Conservation (phyloP, 2,113 vertebrate species). For the Carlito syrichta region DNA sequence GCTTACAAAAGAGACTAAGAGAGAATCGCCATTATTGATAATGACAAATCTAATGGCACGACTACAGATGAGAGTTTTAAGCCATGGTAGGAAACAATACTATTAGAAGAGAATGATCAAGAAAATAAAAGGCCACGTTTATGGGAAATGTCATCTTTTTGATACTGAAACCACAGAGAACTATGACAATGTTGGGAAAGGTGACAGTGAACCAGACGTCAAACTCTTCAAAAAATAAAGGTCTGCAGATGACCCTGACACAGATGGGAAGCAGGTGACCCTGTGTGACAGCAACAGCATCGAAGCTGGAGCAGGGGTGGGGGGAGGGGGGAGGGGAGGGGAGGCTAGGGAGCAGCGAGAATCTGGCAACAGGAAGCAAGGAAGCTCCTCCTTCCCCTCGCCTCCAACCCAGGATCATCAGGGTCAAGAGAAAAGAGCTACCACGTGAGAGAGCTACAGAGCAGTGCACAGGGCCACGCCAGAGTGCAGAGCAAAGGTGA, state of each 20-base stretch:
- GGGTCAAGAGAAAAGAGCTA: background rate
- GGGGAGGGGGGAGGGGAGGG: background rate
- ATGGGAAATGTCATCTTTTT: background rate
- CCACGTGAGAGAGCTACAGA: background rate
- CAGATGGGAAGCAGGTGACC: background rate
- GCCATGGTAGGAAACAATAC: background rate
- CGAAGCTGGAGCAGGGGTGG: no score
- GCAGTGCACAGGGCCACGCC: background rate
- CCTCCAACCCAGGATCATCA: background rate
- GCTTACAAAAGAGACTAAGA: background rate
- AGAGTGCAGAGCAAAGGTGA: background rate
- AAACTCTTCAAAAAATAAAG: background rate
- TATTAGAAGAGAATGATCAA: background rate
- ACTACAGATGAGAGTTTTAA: background rate
- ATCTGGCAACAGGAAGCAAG: background rate
- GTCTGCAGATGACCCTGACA: background rate
- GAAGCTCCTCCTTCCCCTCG: background rate
- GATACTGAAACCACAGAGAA: background rate
- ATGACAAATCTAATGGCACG: background rate
- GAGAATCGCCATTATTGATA: background rate
- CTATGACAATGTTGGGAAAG: background rate
- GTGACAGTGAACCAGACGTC: background rate
- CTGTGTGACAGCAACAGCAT: background rate
- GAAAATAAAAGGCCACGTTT: background rate
- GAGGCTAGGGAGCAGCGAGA: background rate